phyloP scores from a whole-genome alignment of 1,140 invertebrate genomes.

The Drosophila miranda region DNA sequence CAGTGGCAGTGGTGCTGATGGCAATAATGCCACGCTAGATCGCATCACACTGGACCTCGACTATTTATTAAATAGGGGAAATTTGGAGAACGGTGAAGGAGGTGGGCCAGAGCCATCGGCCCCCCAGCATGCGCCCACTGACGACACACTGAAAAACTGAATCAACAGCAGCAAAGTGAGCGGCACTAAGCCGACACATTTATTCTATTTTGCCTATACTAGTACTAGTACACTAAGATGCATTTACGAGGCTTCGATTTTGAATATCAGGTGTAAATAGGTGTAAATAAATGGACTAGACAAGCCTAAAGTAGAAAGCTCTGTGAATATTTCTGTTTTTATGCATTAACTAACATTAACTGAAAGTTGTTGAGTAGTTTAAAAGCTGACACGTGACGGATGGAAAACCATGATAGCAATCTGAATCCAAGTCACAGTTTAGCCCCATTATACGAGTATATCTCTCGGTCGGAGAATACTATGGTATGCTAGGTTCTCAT shows the following conservation, averaged over 20 bases:
- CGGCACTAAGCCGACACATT: constrained; percentile 17
- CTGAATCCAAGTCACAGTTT: constrained; percentile 10
- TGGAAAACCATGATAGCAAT: background rate
- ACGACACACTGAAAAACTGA: constrained; percentile 40
- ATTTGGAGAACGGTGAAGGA: constrained; percentile 29
- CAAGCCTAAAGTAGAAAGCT: constrained; percentile 23
- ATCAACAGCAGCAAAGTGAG: constrained; percentile 30
- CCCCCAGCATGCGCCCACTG: constrained; percentile 11
- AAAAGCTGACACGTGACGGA: too few species aligned
- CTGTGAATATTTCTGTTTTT: constrained; percentile 40
- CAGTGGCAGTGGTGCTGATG: constrained; percentile 10
- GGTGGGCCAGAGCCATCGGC: constrained; percentile 29
- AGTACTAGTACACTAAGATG: constrained; percentile 31
- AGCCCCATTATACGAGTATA: background rate
- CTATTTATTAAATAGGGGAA: constrained; percentile 86
- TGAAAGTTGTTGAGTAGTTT: too few species aligned
- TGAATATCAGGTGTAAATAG: constrained; percentile 34
- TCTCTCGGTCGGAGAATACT: background rate
- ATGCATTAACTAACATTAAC: constrained; percentile 7
- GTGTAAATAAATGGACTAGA: constrained; percentile 30
- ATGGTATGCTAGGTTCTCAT: background rate
- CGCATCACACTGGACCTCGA: constrained; percentile 89
- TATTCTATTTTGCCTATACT: constrained; percentile 3
- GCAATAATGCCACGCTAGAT: constrained; percentile 85
- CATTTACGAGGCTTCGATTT: constrained; percentile 44